Conservation (phyloP, 2,888 invertebrate species). For the Metopia argyrocephala region DNA sequence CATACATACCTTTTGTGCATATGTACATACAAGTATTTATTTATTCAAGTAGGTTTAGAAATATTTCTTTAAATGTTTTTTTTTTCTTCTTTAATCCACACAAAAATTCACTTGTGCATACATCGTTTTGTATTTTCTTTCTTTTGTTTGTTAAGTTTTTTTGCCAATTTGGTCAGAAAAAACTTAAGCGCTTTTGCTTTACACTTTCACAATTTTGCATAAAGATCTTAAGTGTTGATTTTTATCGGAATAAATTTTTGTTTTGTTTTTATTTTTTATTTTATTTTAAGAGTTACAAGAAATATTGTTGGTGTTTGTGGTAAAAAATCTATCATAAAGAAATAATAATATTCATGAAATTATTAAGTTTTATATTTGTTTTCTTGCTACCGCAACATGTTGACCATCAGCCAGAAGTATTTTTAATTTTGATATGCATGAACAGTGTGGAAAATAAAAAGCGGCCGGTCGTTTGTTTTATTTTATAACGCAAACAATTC, state of each 20-base stretch:
- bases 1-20: background rate
- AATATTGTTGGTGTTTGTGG: background rate
- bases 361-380: background rate
- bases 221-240: slow-evolving; percentile 3
- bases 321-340: background rate
- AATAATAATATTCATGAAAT: background rate
- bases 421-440: slow-evolving; percentile 7
- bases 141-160: background rate
- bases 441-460: background rate
- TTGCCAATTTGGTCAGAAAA: background rate
- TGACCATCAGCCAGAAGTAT: background rate
- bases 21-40: background rate
- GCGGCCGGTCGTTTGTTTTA: too few species aligned
- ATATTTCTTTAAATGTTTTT: background rate
- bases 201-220: slow-evolving; percentile 61
- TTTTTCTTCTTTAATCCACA: background rate
- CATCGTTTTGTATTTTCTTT: background rate
- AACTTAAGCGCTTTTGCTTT: slow-evolving; percentile 39
- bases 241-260: background rate
- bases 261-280: background rate
- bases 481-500: too few species aligned
- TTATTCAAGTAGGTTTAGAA: background rate
- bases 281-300: background rate
- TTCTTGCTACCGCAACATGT: slow-evolving; percentile 15
- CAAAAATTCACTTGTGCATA: background rate